phyloP scores from a whole-genome alignment of 2,888 invertebrate species.

The Lacanobia wlatinum region DNA sequence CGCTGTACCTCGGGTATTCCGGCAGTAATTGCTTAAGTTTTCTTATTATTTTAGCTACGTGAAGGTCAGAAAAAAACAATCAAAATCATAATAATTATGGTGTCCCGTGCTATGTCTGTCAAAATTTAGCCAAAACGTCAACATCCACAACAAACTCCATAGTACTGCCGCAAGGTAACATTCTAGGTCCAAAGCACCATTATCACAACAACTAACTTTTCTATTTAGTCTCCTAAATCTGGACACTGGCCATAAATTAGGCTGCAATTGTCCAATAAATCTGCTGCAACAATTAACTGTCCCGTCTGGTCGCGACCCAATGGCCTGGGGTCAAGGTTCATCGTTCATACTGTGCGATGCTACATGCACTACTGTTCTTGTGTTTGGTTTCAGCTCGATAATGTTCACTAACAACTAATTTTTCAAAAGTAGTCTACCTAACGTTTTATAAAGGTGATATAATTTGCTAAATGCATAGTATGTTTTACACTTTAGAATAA shows the following conservation, averaged over 20 bases:
- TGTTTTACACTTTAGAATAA: too few species aligned
- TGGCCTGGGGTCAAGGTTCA: conserved; percentile 43
- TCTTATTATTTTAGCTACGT: too few species aligned
- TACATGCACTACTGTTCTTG: background rate
- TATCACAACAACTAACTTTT: conserved; percentile 12
- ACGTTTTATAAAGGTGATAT: too few species aligned
- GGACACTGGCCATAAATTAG: conserved; percentile 37
- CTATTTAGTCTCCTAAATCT: conserved; percentile 38
- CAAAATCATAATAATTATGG: too few species aligned
- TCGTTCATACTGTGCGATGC: conserved; percentile 2
- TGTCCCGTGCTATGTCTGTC: too few species aligned
- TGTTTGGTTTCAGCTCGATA: background rate
- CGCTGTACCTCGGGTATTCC: too few species aligned
- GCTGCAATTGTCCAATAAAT: conserved; percentile 48
- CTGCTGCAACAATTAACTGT: conserved; percentile 45
- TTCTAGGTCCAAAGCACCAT: conserved; percentile 14
- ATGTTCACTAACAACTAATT: too few species aligned
- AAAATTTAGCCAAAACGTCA: too few species aligned
- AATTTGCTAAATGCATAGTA: too few species aligned
- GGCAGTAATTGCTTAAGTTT: too few species aligned
- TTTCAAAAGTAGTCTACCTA: too few species aligned
- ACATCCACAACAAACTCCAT: background rate
- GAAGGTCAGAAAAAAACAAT: too few species aligned
- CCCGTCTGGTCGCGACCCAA: conserved; percentile 28
- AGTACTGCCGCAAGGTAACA: background rate